These are phyloP conservation scores for Tiaroga cobitis DNA, from an alignment of 2,797 vertebrate genomes.

Conservation along the genomic window DNA sequence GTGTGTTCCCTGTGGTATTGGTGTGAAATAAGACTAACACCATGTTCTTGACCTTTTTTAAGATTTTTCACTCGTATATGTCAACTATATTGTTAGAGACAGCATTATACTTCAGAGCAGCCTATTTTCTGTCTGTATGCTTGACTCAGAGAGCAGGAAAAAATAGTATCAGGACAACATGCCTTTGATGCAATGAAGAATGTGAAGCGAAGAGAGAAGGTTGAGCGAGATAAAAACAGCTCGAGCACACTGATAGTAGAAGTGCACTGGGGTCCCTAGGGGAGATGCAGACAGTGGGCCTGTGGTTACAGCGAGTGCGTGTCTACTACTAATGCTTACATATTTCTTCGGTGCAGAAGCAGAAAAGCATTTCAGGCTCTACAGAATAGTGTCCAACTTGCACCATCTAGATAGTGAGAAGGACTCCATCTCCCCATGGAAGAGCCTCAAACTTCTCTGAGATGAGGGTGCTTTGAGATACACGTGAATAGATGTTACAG, in stretches of 20 bases:
- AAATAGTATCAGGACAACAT: conserved; percentile 4
- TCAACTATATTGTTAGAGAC: not conserved
- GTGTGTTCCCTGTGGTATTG: not conserved
- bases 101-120: not conserved
- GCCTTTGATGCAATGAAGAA: conserved; percentile 5
- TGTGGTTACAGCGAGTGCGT: not conserved
- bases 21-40: not conserved
- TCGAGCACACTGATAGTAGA: not conserved
- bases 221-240: conserved; percentile 17
- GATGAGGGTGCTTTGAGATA: conserved; percentile 14
- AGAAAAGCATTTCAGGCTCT: conserved; percentile 11
- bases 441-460: not conserved
- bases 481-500: not conserved
- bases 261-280: conserved; percentile 17
- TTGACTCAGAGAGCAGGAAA: conserved; percentile 21
- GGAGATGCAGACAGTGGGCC: conserved; percentile 10
- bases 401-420: not conserved
- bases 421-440: not conserved
- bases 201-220: conserved; percentile 1
- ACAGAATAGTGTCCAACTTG: not conserved
- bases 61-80: not conserved
- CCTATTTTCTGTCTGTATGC: not conserved
- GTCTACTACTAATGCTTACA: conserved; percentile 16
- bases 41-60: not conserved
- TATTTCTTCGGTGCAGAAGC: not conserved